Evolutionary conservation across 2,888 invertebrate genomes (phyloP), one percentile per base, ranked within the genome.

Genomic region (Drosophila diplacantha): DNA sequence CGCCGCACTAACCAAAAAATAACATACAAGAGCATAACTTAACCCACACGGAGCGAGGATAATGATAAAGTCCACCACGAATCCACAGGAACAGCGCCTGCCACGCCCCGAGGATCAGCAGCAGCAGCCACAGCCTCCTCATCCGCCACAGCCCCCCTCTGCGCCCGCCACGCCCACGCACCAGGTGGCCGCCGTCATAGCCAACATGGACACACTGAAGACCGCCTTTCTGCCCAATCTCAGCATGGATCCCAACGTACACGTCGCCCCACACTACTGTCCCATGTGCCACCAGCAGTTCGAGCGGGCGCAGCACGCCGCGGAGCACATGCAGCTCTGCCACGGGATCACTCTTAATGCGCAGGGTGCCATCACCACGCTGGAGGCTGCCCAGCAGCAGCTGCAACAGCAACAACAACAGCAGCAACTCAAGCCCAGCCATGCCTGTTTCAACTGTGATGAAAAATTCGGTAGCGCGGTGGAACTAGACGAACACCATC

Each of bases 201-300:
- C 81, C 50, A 74, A 73, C 65, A 87, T 87, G 82, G 87, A 87
- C 60, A 81, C 87, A 59, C 71, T 87, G 20, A 87, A 87, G 72
- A 85, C 87, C 70, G 75, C 87, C 39, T 87, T 87, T 81, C 76
- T 87, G 65, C 87, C 87, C 49, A 87, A 87, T 76, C 81, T 87
- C 65, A 84, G 85, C 74, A 87, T 87, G 85, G 87, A 87, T 60
- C 83, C 85, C 34, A 77, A 74, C 59, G 80, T 80, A 3, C 69
- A 61, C 34, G 61, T 83, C 34, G 72, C 73, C 61, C 26, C 83
- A 47, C 83, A 85, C 63, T 87, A 83, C 67, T 87, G 87, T 49
- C 87, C 86, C 57, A 83, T 87, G 81, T 87, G 87, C 67, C 87
- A 86, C n/a, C 86, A 87, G 70, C 86, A 87, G 61, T 87, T 87